Evolutionary conservation across 2,113 vertebrate species (phyloP).

Genomic region (Pelobates fuscus): DNA sequence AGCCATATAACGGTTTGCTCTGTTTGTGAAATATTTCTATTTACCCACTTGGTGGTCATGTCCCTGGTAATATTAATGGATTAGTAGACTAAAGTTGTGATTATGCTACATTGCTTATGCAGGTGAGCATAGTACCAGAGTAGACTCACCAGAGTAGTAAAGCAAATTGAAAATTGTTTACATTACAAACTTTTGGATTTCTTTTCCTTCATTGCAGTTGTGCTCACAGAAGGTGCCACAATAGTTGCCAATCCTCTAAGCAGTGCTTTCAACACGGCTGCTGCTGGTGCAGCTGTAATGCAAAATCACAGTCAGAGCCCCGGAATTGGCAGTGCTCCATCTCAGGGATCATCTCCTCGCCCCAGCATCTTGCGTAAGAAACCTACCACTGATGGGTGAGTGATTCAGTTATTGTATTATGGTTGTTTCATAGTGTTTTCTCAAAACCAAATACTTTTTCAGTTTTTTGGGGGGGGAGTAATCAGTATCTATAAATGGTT

Average conservation of each 20-base stretch:
- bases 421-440: not conserved
- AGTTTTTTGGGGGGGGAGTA: no score
- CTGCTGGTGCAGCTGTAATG: constrained; percentile 87
- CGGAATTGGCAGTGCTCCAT: constrained; percentile 73
- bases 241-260: constrained; percentile 90
- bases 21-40: no score
- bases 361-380: constrained; percentile 98
- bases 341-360: constrained; percentile 90
- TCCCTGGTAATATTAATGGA: no score
- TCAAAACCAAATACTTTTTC: no score
- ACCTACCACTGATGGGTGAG: constrained; percentile 85
- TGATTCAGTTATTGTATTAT: not conserved
- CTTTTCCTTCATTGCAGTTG: constrained; percentile 67
- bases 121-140: no score
- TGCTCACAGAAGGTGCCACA: constrained; percentile 87
- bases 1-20: no score
- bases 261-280: constrained; percentile 83
- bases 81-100: no score
- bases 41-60: no score
- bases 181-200: not conserved
- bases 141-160: no score
- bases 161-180: no score
- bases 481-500: no score
- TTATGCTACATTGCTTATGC: no score
- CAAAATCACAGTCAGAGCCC: constrained; percentile 88